Percentiles rank a stretch among this genome's conserved stretches.
Conservation (phyloP, 2,888 invertebrate genomes). For the Andricus curvator region DNA sequence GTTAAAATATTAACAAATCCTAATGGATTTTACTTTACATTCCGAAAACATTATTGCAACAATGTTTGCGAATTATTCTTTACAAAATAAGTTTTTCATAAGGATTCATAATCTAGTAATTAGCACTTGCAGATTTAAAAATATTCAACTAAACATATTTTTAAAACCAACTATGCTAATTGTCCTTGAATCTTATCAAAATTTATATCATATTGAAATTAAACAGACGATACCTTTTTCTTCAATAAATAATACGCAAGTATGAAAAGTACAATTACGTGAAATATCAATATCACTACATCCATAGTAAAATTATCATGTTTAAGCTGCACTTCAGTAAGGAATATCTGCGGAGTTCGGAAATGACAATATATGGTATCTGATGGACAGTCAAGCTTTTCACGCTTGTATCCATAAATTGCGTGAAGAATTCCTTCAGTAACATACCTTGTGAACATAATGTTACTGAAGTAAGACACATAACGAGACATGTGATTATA, state of each 20-base stretch:
- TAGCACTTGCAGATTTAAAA: no score
- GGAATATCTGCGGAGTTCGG: slow-evolving; percentile 84
- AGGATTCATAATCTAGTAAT: no score
- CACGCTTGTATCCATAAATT: slow-evolving; percentile 88
- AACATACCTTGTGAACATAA: slow-evolving; percentile 89
- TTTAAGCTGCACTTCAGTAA: slow-evolving; percentile 85
- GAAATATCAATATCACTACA: slow-evolving; percentile 82
- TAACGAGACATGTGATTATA: slow-evolving; percentile 89
- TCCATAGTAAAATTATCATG: slow-evolving; percentile 86
- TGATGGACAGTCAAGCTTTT: slow-evolving; percentile 85
- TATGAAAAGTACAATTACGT: slow-evolving; percentile 83
- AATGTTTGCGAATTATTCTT: no score
- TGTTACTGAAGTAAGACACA: slow-evolving; percentile 87
- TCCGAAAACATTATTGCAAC: no score
- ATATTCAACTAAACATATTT: no score
- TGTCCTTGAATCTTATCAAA: neutral
- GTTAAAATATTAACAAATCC: no score
- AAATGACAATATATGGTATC: slow-evolving; percentile 86
- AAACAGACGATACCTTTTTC: slow-evolving; percentile 72
- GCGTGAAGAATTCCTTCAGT: slow-evolving; percentile 89
- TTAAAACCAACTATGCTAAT: neutral
- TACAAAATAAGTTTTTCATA: no score
- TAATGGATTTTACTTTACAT: no score
- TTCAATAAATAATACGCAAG: slow-evolving; percentile 85
- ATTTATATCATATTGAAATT: neutral